Conservation (phyloP, 1,140 invertebrate species). For the Orchesella cincta region DNA sequence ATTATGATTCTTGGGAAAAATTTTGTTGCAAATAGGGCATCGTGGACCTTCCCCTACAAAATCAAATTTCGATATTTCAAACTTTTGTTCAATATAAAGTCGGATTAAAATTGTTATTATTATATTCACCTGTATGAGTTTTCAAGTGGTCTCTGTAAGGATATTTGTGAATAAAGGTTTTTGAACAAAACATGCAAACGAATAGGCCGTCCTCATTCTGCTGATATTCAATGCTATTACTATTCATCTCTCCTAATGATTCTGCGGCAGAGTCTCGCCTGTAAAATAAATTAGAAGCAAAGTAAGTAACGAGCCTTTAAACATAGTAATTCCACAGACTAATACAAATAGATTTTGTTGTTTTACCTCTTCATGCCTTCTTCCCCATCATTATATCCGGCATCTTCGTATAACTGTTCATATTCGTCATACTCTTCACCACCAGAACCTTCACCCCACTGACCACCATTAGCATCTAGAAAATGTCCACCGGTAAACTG, state of each 20-base stretch:
- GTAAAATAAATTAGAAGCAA: background rate
- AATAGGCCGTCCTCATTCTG: slow-evolving; percentile 46
- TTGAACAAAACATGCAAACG: slow-evolving; percentile 47
- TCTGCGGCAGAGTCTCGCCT: slow-evolving; percentile 3
- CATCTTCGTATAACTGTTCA: slow-evolving; percentile 18
- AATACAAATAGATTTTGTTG: background rate
- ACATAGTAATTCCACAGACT: background rate
- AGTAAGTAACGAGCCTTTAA: background rate
- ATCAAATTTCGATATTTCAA: slow-evolving; percentile 16
- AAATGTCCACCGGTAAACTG: background rate
- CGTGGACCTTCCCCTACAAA: slow-evolving; percentile 47
- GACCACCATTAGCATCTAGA: slow-evolving; percentile 6
- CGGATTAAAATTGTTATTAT: slow-evolving; percentile 1
- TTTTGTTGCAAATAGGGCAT: slow-evolving; percentile 46
- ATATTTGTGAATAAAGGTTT: slow-evolving; percentile 50
- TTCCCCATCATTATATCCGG: slow-evolving; percentile 5
- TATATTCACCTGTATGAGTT: slow-evolving; percentile 45
- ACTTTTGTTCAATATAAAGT: background rate
- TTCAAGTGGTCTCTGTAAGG: slow-evolving; percentile 49
- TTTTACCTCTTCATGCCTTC: background rate
- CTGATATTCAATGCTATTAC: slow-evolving; percentile 35
- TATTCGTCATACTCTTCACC: slow-evolving; percentile 6
- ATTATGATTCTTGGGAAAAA: slow-evolving; percentile 52
- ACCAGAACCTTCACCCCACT: background rate
- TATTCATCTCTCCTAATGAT: background rate